A percentile compares a stretch with the other conserved stretches of the same genome.
These are phyloP conservation scores for Apamea monoglypha DNA, from an alignment of 2,888 invertebrate genomes.

Conservation along the genomic window DNA sequence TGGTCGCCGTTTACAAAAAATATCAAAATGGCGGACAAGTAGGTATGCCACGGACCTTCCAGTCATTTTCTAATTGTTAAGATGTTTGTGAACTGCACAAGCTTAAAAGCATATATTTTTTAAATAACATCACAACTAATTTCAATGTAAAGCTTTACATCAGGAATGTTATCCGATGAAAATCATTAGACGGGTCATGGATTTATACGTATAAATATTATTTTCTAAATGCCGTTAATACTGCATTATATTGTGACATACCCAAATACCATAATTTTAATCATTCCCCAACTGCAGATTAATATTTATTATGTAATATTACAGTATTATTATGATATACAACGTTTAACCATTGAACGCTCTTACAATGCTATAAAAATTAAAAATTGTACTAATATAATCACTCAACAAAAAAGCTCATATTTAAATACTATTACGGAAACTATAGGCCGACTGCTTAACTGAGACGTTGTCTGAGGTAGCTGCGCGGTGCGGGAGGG, in stretches of 20 bases:
- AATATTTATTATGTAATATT: constrained; percentile 42
- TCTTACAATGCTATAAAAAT: constrained; percentile 49
- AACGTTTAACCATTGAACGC: constrained; percentile 41
- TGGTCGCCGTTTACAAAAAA: too few relatives aligned
- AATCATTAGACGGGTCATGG: constrained; percentile 22
- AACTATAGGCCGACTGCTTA: not conserved
- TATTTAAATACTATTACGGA: constrained; percentile 37
- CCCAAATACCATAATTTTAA: constrained; percentile 21
- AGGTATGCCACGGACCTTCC: too few relatives aligned
- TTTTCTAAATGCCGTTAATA: constrained; percentile 42
- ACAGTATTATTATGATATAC: constrained; percentile 46
- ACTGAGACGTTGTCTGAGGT: too few relatives aligned
- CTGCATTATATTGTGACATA: constrained; percentile 36
- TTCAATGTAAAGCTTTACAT: constrained; percentile 35
- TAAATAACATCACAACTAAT: constrained; percentile 34
- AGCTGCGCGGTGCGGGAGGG: too few relatives aligned
- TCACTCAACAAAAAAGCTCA: constrained; percentile 55
- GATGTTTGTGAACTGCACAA: constrained; percentile 21
- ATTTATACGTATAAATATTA: constrained; percentile 19
- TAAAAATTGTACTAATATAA: constrained; percentile 70
- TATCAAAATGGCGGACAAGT: too few relatives aligned
- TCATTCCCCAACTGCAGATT: constrained; percentile 13
- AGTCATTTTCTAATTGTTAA: not conserved
- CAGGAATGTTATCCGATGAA: constrained; percentile 38
- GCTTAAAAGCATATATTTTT: constrained; percentile 9